Base-by-base conservation (phyloP, 1,140 invertebrate genomes). In the Macrosteles quadrilineatus region DNA sequence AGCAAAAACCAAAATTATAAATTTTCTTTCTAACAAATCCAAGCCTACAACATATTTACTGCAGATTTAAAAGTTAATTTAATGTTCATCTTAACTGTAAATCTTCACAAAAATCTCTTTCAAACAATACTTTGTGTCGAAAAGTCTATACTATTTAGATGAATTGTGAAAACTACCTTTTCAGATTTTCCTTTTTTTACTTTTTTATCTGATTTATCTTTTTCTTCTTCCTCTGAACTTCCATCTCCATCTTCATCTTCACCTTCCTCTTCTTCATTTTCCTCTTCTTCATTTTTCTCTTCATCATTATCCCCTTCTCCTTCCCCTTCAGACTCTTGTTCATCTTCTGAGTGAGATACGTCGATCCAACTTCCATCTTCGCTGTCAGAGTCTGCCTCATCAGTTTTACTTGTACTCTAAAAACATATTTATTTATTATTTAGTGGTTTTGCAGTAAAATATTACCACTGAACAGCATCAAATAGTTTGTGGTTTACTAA, bases 301-400 rank as follows among this genome's bases (percentile, higher is more conserved):
- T 76, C 73, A 21, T 77, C 77, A 23, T 75, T 75, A 45, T n/a
- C n/a, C n/a, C n/a, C n/a, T n/a, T n/a, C n/a, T n/a, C n/a, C n/a
- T n/a, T 77, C 76, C n/a, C 73, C 73, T 25, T 75, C 75, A 57
- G 68, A 47, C 27, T 74, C 74, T 79, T 77, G 82, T 73, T 90
- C 90, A 76, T 90, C 88, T 76, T 86, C 87, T 50, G 87, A 87
- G 81, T 83, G 85, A 75, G 81, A 82, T 57, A 95, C 85, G 83
- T 96, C 90, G 50, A 94, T 81, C 92, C 93, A 95, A 71, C 85
- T 81, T 70, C 83, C 83, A 53, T 81, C 84, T 29, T 73, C 73
- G 71, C 80, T 76, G 59, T 81, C 77, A 31, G 72, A 67, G 59
- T 78, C 77, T 21, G 77, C 75, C 19, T 76, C 74, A 72, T 75